Conservation (phyloP, 2,888 invertebrate species). For the Malthinus flaveolus region DNA sequence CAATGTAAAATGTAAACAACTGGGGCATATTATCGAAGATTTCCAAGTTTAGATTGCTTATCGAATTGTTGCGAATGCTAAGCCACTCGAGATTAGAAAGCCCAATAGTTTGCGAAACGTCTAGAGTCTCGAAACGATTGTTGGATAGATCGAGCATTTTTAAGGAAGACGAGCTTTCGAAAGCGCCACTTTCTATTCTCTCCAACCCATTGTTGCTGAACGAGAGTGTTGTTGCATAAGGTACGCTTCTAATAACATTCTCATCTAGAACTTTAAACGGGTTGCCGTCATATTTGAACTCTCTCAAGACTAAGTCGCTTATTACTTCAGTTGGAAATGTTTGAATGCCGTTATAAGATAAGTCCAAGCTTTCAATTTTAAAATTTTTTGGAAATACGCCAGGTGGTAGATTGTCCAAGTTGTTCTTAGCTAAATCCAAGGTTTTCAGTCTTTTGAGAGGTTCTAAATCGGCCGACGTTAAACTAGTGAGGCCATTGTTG, state of each 20-base stretch:
- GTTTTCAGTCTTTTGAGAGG: background rate
- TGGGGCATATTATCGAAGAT: no score
- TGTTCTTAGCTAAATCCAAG: background rate
- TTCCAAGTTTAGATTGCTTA: background rate
- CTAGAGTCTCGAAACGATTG: background rate
- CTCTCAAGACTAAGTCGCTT: background rate
- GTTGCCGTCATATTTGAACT: background rate
- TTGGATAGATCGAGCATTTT: background rate
- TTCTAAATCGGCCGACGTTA: background rate
- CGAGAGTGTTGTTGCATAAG: background rate
- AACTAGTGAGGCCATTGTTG: background rate
- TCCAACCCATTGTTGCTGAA: background rate
- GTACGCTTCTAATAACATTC: background rate
- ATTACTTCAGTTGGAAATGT: background rate
- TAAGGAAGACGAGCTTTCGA: background rate
- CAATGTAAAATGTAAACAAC: no score
- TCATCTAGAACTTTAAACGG: background rate
- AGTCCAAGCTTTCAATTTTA: background rate
- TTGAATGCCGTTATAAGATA: background rate
- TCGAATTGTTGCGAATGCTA: background rate
- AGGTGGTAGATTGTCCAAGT: background rate
- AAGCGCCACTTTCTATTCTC: background rate
- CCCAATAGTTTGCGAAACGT: background rate
- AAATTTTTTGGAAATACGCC: background rate
- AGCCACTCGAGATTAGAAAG: background rate